These are phyloP conservation scores for Calameuta pallipes DNA, from an alignment of 2,888 invertebrate species.

Conservation along the genomic window DNA sequence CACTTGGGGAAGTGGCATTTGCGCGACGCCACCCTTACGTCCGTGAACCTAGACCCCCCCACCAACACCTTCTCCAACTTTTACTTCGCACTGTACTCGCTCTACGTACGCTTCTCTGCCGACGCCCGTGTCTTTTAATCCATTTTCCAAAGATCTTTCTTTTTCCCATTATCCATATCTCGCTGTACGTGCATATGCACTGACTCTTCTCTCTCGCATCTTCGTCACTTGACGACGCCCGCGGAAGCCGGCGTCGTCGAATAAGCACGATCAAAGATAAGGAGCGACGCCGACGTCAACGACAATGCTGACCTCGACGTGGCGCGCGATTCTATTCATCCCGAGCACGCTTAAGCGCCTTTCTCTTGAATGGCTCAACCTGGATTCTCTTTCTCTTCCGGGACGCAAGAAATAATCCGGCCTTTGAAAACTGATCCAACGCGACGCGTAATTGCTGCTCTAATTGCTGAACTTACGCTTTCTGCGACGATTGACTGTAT, in stretches of 20 bases:
- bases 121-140: background rate
- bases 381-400: background rate
- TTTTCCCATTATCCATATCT: no score
- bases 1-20: slow-evolving; percentile 26
- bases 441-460: background rate
- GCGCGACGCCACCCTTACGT: background rate
- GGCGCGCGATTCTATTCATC: background rate
- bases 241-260: background rate
- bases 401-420: background rate
- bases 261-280: slow-evolving; percentile 8
- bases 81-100: background rate
- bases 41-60: background rate
- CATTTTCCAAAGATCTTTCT: background rate
- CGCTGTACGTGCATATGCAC: background rate
- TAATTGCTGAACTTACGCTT: background rate
- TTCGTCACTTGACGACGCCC: background rate
- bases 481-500: background rate
- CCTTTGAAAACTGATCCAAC: background rate
- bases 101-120: background rate
- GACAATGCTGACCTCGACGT: slow-evolving; percentile 1
- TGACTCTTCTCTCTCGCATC: background rate
- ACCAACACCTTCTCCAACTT: background rate
- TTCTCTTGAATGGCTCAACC: background rate
- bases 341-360: background rate
- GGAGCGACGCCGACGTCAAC: slow-evolving; percentile 14